phyloP scores from a whole-genome alignment of 2,888 invertebrate species.

The Chrysolina haemoptera region DNA sequence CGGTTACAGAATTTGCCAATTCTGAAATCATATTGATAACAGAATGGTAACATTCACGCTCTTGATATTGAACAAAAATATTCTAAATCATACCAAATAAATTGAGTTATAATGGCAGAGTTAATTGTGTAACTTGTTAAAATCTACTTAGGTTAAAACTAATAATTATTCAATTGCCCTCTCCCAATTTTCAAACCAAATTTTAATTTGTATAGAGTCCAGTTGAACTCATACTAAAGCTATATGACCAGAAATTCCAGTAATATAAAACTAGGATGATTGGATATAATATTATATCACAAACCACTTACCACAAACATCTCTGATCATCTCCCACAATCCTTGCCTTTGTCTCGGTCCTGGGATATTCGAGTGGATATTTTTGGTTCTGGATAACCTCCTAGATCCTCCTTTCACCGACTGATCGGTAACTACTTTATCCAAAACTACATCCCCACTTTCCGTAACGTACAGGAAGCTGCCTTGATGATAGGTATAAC shows the following conservation, averaged over 20 bases:
- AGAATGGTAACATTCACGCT: too few relatives aligned
- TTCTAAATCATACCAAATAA: too few relatives aligned
- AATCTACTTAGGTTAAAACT: too few relatives aligned
- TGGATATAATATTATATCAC: not conserved
- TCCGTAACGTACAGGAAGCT: slow-evolving; percentile 78
- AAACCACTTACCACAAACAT: slow-evolving; percentile 66
- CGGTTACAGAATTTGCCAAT: too few relatives aligned
- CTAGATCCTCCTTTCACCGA: slow-evolving; percentile 69
- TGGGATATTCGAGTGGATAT: slow-evolving; percentile 48
- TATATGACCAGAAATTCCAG: not conserved
- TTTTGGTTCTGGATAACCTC: slow-evolving; percentile 68
- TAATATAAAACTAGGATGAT: not conserved
- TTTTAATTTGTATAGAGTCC: too few relatives aligned
- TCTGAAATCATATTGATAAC: too few relatives aligned
- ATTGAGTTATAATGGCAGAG: too few relatives aligned
- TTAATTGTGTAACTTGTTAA: too few relatives aligned
- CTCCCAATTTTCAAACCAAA: too few relatives aligned
- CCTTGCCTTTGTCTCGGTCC: slow-evolving; percentile 72
- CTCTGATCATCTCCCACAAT: slow-evolving; percentile 74
- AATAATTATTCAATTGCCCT: too few relatives aligned
- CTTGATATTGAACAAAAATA: too few relatives aligned
- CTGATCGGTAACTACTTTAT: slow-evolving; percentile 71
- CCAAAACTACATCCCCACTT: slow-evolving; percentile 75
- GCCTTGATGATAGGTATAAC: slow-evolving; percentile 83
- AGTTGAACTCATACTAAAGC: too few relatives aligned